A percentile compares a stretch with the other conserved stretches of the same genome.
Conservation (phyloP, 2,113 vertebrate species). For the Strix aluco region DNA sequence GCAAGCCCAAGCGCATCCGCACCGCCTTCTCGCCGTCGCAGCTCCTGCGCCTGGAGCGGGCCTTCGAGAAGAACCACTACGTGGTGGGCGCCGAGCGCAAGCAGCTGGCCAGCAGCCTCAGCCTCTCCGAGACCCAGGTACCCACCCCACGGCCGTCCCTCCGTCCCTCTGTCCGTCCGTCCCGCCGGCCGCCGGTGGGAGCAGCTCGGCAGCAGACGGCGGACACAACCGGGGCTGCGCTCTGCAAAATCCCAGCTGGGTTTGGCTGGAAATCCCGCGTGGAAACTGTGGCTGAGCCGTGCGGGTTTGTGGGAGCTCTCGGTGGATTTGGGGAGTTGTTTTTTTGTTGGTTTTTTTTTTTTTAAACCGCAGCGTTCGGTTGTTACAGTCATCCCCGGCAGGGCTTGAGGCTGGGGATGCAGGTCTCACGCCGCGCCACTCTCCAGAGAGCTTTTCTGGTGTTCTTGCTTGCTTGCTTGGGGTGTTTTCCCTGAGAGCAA, state of each 20-base stretch:
- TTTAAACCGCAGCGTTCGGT: fast-evolving
- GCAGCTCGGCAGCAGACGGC: neutral
- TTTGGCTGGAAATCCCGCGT: fast-evolving
- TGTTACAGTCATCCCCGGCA: fast-evolving
- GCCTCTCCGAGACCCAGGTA: slow-evolving; percentile 95
- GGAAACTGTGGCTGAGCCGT: fast-evolving
- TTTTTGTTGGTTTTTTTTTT: neutral
- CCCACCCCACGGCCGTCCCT: neutral
- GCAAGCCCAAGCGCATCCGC: slow-evolving; percentile 97
- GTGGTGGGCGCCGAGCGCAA: slow-evolving; percentile 96
- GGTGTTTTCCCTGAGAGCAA: neutral
- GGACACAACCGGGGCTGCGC: fast-evolving
- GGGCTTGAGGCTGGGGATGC: neutral
- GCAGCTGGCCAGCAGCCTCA: slow-evolving; percentile 93
- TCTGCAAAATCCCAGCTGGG: neutral
- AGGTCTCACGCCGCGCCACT: fast-evolving
- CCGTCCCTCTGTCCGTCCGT: neutral
- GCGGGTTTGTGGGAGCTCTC: fast-evolving
- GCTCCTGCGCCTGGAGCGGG: slow-evolving; percentile 91
- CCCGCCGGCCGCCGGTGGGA: neutral
- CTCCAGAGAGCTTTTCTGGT: fast-evolving
- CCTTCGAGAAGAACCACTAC: slow-evolving; percentile 99
- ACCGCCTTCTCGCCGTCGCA: slow-evolving; percentile 96
- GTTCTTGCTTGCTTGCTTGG: neutral
- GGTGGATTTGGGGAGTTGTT: neutral